phyloP scores from a whole-genome alignment of 2,797 vertebrate genomes.

The Hypotaenidia okinawae region DNA sequence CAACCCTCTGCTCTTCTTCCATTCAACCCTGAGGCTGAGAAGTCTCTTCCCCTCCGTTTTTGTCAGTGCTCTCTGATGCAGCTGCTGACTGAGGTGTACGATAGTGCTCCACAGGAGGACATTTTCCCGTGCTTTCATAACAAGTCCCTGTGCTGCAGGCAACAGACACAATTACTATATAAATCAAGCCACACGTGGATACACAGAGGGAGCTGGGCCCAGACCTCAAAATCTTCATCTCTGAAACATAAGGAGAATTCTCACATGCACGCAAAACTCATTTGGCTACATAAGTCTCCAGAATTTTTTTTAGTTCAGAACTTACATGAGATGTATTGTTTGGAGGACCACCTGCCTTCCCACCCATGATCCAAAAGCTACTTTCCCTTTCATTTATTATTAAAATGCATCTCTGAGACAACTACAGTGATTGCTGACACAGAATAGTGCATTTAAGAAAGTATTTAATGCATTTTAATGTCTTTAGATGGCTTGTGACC shows the following conservation, averaged over 20 bases:
- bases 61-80: background rate
- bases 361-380: background rate
- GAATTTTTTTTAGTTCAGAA: background rate
- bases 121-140: background rate
- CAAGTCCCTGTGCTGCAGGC: conserved; percentile 16
- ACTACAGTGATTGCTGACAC: background rate
- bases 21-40: background rate
- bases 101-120: background rate
- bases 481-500: background rate
- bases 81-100: background rate
- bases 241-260: background rate
- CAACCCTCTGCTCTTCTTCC: background rate
- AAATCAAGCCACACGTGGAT: background rate
- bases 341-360: background rate
- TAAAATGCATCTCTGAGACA: background rate
- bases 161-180: background rate
- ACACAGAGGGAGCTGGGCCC: background rate
- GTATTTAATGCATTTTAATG: background rate
- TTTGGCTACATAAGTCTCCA: background rate
- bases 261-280: background rate
- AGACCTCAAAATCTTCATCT: conserved; percentile 2
- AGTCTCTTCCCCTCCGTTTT: background rate
- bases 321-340: background rate
- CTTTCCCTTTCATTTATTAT: background rate
- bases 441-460: background rate